These are phyloP conservation scores for Aselliscus stoliczkanus DNA, from an alignment of 2,797 vertebrate genomes.

Conservation along the genomic window DNA sequence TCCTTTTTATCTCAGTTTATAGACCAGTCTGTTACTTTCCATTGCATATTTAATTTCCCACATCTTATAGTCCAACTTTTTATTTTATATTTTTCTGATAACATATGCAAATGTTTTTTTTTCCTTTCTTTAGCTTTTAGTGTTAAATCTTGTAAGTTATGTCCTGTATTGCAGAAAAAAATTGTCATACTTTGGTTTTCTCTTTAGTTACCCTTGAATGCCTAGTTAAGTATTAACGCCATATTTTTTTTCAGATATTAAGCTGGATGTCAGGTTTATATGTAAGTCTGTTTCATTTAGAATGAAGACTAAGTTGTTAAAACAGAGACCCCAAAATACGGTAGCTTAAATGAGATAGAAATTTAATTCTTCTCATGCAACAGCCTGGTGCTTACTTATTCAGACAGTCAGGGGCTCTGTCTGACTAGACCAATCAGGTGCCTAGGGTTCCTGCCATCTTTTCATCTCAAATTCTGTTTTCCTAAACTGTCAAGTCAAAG, in stretches of 20 bases:
- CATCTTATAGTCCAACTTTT: neutral
- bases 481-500: neutral
- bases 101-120: neutral
- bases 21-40: neutral
- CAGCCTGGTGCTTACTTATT: neutral
- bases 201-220: neutral
- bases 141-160: neutral
- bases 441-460: neutral
- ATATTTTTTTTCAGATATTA: neutral
- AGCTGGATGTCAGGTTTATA: neutral
- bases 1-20: neutral
- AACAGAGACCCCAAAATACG: neutral
- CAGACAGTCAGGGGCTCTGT: neutral
- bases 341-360: neutral
- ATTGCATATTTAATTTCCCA: neutral
- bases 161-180: neutral
- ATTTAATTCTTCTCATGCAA: neutral
- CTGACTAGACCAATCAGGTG: fast-evolving
- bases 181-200: neutral
- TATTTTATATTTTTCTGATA: neutral
- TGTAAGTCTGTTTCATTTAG: neutral
- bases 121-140: neutral
- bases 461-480: neutral
- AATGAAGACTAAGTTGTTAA: neutral
- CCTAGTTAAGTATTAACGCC: neutral